Conservation (phyloP, 2,888 invertebrate species). For the Acronicta alni region DNA sequence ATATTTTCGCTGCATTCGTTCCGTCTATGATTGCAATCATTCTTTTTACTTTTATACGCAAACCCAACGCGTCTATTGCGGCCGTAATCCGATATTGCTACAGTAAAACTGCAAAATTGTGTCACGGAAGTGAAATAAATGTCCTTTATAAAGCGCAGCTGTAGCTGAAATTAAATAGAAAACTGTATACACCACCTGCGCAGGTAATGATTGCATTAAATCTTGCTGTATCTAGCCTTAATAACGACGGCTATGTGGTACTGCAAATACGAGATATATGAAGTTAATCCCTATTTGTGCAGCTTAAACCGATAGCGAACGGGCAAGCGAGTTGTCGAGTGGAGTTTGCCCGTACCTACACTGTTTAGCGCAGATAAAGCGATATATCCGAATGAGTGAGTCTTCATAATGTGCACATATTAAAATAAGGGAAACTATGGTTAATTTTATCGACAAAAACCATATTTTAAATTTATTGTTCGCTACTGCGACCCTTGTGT, state of each 20-base stretch:
- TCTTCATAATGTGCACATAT: too few relatives aligned
- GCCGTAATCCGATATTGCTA: slow-evolving; percentile 37
- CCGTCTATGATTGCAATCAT: slow-evolving; percentile 38
- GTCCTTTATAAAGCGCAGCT: slow-evolving; percentile 9
- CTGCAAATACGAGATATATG: slow-evolving; percentile 26
- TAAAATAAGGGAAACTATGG: too few relatives aligned
- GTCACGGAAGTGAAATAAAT: slow-evolving; percentile 21
- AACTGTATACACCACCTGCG: slow-evolving; percentile 15
- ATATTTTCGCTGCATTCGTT: slow-evolving; percentile 32
- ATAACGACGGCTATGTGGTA: slow-evolving; percentile 20
- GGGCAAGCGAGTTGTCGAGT: slow-evolving; percentile 27
- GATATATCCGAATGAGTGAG: too few relatives aligned
- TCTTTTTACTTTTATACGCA: slow-evolving; percentile 40
- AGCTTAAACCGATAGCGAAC: slow-evolving; percentile 29
- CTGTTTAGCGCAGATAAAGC: not conserved
- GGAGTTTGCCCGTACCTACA: slow-evolving; percentile 10
- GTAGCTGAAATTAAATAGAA: slow-evolving; percentile 25
- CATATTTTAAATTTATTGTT: too few relatives aligned
- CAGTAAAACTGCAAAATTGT: slow-evolving; percentile 29
- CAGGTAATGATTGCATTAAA: slow-evolving; percentile 17
- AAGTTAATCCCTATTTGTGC: slow-evolving; percentile 37
- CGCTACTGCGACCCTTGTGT: too few relatives aligned
- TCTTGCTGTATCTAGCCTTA: slow-evolving; percentile 1
- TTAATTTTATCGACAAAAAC: too few relatives aligned
- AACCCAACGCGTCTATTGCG: slow-evolving; percentile 20